Evolutionary conservation across 2,113 vertebrate species (phyloP).

Genomic region (Cheilinus undulatus): DNA sequence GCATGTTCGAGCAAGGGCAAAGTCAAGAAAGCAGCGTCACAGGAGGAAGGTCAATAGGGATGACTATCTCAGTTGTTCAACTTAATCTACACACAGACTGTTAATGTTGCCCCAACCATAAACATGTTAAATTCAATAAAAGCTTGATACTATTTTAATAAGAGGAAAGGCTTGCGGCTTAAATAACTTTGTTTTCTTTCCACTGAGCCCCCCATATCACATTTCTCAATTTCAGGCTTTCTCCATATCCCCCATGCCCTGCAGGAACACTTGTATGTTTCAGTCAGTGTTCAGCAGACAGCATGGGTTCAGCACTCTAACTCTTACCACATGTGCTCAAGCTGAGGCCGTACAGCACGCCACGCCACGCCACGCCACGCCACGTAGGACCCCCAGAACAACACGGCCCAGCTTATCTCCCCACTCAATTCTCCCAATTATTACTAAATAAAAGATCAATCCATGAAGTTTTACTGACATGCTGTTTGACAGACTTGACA

Average conservation of each 20-base stretch:
- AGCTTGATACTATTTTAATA: conserved; percentile 82
- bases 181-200: conserved; percentile 83
- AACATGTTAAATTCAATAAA: conserved; percentile 86
- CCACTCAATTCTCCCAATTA: conserved; percentile 75
- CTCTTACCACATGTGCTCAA: conserved; percentile 79
- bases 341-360: conserved; percentile 44
- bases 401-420: conserved; percentile 68
- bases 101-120: conserved; percentile 71
- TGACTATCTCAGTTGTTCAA: conserved; percentile 49
- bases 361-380: conserved; percentile 33
- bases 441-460: conserved; percentile 80
- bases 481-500: conserved; percentile 54
- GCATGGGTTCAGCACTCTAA: conserved; percentile 71
- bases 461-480: conserved; percentile 62
- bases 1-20: conserved; percentile 27
- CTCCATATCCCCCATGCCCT: conserved; percentile 79
- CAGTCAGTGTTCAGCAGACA: conserved; percentile 55
- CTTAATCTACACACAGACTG: conserved; percentile 51
- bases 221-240: conserved; percentile 81
- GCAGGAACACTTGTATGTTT: conserved; percentile 78
- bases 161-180: conserved; percentile 81
- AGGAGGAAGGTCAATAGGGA: conserved; percentile 46
- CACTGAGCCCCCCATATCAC: conserved; percentile 74
- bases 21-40: conserved; percentile 46
- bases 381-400: conserved; percentile 56